phyloP scores from a whole-genome alignment of 2,888 invertebrate species.

The Ochropleura plecta region DNA sequence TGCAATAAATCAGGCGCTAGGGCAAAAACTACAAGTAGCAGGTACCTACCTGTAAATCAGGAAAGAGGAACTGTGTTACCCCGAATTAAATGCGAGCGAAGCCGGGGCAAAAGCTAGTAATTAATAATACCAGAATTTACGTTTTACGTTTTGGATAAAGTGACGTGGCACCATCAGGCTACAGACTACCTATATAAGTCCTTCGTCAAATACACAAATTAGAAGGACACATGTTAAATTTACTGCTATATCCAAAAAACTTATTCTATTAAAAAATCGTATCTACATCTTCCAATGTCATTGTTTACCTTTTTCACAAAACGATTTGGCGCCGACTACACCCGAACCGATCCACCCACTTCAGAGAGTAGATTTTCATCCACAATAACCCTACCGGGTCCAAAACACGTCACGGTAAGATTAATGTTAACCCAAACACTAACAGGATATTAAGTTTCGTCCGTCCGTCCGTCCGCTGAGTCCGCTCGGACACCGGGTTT shows the following conservation, averaged over 20 bases:
- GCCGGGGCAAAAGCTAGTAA: too few relatives aligned
- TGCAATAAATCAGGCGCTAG: too few relatives aligned
- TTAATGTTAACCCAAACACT: slow-evolving; percentile 71
- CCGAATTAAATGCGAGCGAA: too few relatives aligned
- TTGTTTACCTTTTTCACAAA: slow-evolving; percentile 46
- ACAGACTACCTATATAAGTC: too few relatives aligned
- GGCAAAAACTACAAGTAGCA: too few relatives aligned
- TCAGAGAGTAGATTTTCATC: slow-evolving; percentile 56
- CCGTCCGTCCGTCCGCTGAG: slow-evolving; percentile 50
- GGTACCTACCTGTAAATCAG: too few relatives aligned
- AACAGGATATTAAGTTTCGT: slow-evolving; percentile 74
- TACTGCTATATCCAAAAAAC: background rate
- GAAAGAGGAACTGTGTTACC: too few relatives aligned
- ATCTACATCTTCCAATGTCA: background rate
- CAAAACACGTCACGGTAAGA: slow-evolving; percentile 65
- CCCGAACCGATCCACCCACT: slow-evolving; percentile 47
- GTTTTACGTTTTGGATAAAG: too few relatives aligned
- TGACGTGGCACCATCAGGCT: too few relatives aligned
- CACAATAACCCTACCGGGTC: slow-evolving; percentile 53
- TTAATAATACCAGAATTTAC: too few relatives aligned
- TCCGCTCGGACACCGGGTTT: slow-evolving; percentile 47
- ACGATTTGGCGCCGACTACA: slow-evolving; percentile 33
- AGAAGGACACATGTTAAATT: too few relatives aligned
- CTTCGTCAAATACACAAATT: too few relatives aligned
- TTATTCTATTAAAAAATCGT: background rate